Percentiles rank a stretch among this genome's conserved stretches.
These are phyloP conservation scores for Atrichornis clamosus DNA, from an alignment of 2,113 vertebrate genomes.

Conservation along the genomic window DNA sequence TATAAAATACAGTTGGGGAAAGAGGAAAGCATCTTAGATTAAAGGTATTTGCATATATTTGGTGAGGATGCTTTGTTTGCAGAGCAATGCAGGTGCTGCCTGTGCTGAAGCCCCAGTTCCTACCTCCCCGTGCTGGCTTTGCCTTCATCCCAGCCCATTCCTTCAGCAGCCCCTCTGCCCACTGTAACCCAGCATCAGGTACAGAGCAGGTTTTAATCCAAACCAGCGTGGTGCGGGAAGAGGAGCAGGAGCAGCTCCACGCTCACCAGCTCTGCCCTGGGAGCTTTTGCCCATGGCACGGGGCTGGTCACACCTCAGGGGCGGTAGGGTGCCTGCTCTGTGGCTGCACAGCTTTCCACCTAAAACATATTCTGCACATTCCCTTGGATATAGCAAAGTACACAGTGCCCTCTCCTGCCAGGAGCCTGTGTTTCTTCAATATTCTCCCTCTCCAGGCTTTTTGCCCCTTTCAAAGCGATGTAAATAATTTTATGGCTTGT, in stretches of 20 bases:
- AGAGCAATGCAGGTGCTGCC: not conserved
- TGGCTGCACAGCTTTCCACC: not conserved
- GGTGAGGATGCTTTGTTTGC: not conserved
- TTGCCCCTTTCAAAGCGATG: not conserved
- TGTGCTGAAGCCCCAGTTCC: rapidly evolving
- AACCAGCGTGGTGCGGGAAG: rapidly evolving
- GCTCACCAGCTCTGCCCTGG: not conserved
- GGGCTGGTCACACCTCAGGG: not conserved
- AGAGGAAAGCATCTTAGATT: not conserved
- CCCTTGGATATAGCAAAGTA: not conserved
- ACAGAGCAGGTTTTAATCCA: not conserved
- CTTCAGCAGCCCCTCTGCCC: not conserved
- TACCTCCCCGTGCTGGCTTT: not conserved
- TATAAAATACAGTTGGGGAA: not conserved
- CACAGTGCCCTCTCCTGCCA: slow-evolving; percentile 29
- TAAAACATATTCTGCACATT: rapidly evolving
- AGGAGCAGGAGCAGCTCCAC: not conserved
- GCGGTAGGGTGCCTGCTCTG: rapidly evolving
- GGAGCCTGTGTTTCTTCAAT: not conserved
- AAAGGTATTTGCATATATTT: not conserved
- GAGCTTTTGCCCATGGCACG: rapidly evolving
- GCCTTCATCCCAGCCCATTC: not conserved
- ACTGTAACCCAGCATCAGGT: rapidly evolving
- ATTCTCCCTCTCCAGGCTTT: not conserved
- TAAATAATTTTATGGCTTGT: not conserved